These are phyloP conservation scores for Sabellastarte sp. DNA, from an alignment of 2,888 invertebrate species.

Conservation along the genomic window DNA sequence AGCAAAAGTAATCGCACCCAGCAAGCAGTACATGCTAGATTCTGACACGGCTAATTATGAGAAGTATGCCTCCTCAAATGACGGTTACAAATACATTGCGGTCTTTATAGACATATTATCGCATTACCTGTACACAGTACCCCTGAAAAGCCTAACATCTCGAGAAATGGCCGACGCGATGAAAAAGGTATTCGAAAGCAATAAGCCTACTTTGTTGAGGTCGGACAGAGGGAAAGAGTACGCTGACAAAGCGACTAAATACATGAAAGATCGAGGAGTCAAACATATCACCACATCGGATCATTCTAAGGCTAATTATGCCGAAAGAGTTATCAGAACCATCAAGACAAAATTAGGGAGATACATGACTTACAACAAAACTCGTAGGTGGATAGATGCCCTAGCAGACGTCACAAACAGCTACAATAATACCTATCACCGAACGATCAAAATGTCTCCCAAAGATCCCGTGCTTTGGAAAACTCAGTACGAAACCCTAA, in stretches of 20 bases:
- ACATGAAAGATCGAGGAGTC: background rate
- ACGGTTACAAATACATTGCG: no score
- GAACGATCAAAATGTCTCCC: background rate
- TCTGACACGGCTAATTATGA: background rate
- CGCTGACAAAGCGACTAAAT: background rate
- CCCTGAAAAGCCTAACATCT: conserved; percentile 2
- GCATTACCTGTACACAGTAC: conserved; percentile 5
- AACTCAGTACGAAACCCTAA: no score
- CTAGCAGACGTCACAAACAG: background rate
- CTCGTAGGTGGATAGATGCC: background rate
- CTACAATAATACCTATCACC: background rate
- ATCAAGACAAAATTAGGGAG: background rate
- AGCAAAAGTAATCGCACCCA: background rate
- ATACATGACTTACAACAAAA: background rate
- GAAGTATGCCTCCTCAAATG: no score
- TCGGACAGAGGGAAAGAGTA: background rate
- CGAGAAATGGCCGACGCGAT: conserved; percentile 4
- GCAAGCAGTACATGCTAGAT: background rate
- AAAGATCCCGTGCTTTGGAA: background rate
- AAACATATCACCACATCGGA: background rate
- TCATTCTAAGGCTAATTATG: background rate
- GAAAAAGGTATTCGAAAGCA: background rate
- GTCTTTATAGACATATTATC: no score
- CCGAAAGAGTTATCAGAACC: background rate
- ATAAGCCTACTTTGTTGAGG: background rate